A percentile compares a stretch with the other conserved stretches of the same genome.
Conservation (phyloP, 92 coral and sea anemone species). For the Phymanthus crucifer region DNA sequence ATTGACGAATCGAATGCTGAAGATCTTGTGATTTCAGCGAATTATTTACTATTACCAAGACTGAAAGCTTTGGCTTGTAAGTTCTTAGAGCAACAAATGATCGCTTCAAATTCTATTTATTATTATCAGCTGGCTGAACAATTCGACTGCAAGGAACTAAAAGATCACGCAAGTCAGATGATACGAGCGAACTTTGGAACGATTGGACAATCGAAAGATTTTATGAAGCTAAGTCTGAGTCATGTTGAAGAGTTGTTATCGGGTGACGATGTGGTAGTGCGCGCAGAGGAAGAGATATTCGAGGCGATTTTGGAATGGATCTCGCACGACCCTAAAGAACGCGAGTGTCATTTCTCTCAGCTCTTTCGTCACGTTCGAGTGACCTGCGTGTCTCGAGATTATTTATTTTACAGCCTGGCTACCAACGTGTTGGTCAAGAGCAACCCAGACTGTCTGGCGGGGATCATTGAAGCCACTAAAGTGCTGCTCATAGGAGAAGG, state of each 20-base stretch:
- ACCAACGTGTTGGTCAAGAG: slow-evolving; percentile 55
- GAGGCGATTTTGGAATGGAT: slow-evolving; percentile 83
- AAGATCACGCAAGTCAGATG: slow-evolving; percentile 68
- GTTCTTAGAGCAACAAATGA: slow-evolving; percentile 64
- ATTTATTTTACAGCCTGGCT: slow-evolving; percentile 62
- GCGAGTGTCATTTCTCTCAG: slow-evolving; percentile 62
- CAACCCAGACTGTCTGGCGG: slow-evolving; percentile 58
- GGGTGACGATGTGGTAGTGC: slow-evolving; percentile 70
- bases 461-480: slow-evolving; percentile 63
- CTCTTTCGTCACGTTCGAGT: slow-evolving; percentile 82
- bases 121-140: slow-evolving; percentile 74
- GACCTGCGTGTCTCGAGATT: slow-evolving; percentile 59
- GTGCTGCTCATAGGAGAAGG: slow-evolving; percentile 48
- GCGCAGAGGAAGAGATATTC: slow-evolving; percentile 80
- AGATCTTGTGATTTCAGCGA: slow-evolving; percentile 76
- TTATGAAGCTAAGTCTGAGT: slow-evolving; percentile 49
- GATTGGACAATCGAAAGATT: slow-evolving; percentile 77
- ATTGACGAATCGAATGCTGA: slow-evolving; percentile 74
- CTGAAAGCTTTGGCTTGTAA: slow-evolving; percentile 75
- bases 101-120: slow-evolving; percentile 71
- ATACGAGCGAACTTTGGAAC: slow-evolving; percentile 75
- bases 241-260: slow-evolving; percentile 75
- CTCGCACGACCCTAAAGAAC: slow-evolving; percentile 49
- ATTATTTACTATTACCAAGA: slow-evolving; percentile 73
- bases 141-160: slow-evolving; percentile 76